Evolutionary conservation across 2,797 vertebrate genomes (phyloP), one percentile per base, ranked within the genome.

Genomic region (Chelon auratus): DNA sequence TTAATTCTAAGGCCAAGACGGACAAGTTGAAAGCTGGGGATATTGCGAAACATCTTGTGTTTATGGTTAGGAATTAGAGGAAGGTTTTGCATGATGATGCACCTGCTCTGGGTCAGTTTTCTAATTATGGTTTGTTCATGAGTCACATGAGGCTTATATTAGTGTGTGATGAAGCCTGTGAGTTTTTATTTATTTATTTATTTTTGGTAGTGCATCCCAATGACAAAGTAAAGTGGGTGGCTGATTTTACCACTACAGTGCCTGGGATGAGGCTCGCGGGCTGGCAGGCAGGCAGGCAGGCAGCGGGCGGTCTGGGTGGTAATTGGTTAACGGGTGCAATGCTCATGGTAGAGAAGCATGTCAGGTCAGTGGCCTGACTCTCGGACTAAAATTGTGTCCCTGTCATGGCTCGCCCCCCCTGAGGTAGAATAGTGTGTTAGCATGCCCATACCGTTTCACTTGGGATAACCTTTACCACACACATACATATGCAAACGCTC

Each of bases 251-350:
- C 70, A 67, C 81, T 50, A 77, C 77, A n/a, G 75, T 55, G 63
- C 59, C 13, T 58, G 20, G 36, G 59, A 78, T 58, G 80, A 72
- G 78, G 58, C 73, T 71, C 14, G 22, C 24, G 78, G 57, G 78
- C 71, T 68, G 65, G 60, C 69, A 26, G 67, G 24, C 24, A 26
- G 24, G 26, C 30, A 80, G 57, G 78, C 72, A 69, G 65, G 60
- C 69, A 26, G 68, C 30, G 30, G 30, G 5, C 36, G 40, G 53
- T 17, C 65, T 64, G 85, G 13, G 56, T 59, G 62, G 71, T 87
- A 85, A 90, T 78, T 83, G 83, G 73, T 79, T 74, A 81, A 88
- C 75, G 90, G 80, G 85, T 85, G 81, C 75, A 77, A 60, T 53
- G 39, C 45, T 39, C 42, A 69, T 8, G 30, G 72, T 72, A 60